Base-by-base conservation (phyloP, 2,888 invertebrate genomes). In the Leptinotarsa peninsularis region DNA sequence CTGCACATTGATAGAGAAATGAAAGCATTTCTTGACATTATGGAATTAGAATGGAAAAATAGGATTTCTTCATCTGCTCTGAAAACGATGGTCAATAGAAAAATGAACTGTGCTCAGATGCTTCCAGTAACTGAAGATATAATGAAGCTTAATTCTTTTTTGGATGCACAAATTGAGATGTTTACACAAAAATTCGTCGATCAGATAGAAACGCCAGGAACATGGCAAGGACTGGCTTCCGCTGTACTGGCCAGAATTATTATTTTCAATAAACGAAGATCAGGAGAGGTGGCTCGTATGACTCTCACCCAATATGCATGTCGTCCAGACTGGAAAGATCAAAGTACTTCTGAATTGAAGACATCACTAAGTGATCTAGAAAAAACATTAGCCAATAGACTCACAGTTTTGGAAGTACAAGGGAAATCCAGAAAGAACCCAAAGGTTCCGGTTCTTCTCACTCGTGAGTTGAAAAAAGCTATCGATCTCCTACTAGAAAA, bases 211-310 rank as follows among this genome's bases (percentile, higher is more conserved):
- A 43, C 27, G 27, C 27, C 27, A 27, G 27, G 27, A 14, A 60
- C 33, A 7, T 73, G 69, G 73, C 49, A 18, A 4, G n/a, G 66
- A 23, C 49, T 73, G 27, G 69, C 73, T 5, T 27, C 60, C 4
- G 33, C 60, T 21, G 50, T 18, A 21, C 18, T 74, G 52, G 43
- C 50, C 10, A 56, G 63, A 71, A 74, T 74, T 52, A 63, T 74
- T n/a, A 50, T 74, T n/a, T 74, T 74, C 60, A 74, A 74, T 27
- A 74, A 74, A 67, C 52, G 74, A 23, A 58, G 74, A 33, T 71
- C 74, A 23, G 74, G 67, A 5, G 67, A 74, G 58, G 74, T 52
- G n/a, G 49, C 74, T 15, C 21, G 60, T 33, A 71, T 71, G 71
- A 71, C 66, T 17, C 21, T 73, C 27, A 21, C n/a, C 17, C 58